Percentiles rank a stretch among this genome's conserved stretches.
These are phyloP conservation scores for Hippocampus mohnikei DNA, from an alignment of 2,113 vertebrate genomes.

Conservation along the genomic window DNA sequence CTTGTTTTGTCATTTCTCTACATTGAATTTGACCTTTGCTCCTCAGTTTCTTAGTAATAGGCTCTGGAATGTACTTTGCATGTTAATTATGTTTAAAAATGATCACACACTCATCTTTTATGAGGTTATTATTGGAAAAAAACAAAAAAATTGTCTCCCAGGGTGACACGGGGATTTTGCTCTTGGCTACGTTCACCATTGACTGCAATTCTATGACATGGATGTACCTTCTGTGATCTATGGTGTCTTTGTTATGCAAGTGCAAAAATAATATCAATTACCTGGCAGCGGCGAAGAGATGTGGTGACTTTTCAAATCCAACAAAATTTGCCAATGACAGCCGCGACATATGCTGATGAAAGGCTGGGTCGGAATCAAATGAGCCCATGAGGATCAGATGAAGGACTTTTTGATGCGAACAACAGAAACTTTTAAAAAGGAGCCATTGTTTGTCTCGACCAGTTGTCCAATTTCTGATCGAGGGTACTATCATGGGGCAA, in stretches of 20 bases:
- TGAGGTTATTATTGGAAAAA: no score
- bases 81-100: background rate
- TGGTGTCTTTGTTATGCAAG: slow-evolving; percentile 23
- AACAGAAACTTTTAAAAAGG: background rate
- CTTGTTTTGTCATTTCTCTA: no score
- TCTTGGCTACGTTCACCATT: no score
- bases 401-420: slow-evolving; percentile 1
- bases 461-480: no score
- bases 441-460: no score
- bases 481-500: no score
- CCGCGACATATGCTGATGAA: slow-evolving; percentile 30
- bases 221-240: slow-evolving; percentile 23
- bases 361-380: slow-evolving; percentile 25
- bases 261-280: slow-evolving; percentile 73
- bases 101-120: background rate
- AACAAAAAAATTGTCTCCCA: no score
- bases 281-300: slow-evolving; percentile 29
- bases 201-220: slow-evolving; percentile 40
- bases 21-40: no score
- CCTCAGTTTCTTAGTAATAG: no score
- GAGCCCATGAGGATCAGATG: slow-evolving; percentile 32
- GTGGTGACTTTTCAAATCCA: slow-evolving; percentile 22
- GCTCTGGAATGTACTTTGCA: background rate
- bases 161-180: no score
- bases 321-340: slow-evolving; percentile 30